phyloP scores from a whole-genome alignment of 2,113 vertebrate genomes.

The Brachypteracias leptosomus region DNA sequence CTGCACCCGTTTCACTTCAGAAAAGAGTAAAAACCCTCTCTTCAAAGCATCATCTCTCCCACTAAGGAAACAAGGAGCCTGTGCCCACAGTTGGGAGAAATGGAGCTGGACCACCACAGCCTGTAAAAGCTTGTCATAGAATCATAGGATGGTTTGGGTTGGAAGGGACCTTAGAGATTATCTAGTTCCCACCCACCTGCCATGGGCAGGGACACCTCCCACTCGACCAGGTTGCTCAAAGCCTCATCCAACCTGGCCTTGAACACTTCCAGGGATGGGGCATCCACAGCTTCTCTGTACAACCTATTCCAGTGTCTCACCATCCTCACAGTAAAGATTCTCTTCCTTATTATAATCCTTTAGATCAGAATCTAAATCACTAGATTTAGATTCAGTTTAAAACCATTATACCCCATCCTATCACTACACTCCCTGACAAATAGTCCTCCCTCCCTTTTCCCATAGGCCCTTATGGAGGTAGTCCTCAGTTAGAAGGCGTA shows the following conservation, averaged over 20 bases:
- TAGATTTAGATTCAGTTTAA: neutral
- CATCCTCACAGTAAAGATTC: no score
- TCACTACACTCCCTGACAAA: neutral
- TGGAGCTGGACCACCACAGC: neutral
- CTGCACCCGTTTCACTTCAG: neutral
- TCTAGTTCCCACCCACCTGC: rapidly evolving
- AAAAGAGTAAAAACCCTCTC: neutral
- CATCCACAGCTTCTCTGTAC: neutral
- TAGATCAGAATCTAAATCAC: neutral
- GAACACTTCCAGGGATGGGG: neutral
- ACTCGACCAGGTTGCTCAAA: rapidly evolving
- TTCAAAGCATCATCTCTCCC: neutral
- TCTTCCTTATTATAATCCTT: neutral
- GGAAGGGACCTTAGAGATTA: neutral
- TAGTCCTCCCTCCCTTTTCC: neutral
- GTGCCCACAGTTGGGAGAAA: neutral
- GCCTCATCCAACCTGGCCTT: neutral
- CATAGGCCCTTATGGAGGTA: no score
- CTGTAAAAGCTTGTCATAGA: neutral
- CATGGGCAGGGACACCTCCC: neutral
- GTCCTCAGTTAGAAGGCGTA: neutral
- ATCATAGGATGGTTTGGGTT: neutral
- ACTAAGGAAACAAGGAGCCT: neutral
- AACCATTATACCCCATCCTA: rapidly evolving
- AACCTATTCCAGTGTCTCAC: rapidly evolving